Base-by-base conservation (phyloP, 2,888 invertebrate species). In the Priocnemis perturbator region DNA sequence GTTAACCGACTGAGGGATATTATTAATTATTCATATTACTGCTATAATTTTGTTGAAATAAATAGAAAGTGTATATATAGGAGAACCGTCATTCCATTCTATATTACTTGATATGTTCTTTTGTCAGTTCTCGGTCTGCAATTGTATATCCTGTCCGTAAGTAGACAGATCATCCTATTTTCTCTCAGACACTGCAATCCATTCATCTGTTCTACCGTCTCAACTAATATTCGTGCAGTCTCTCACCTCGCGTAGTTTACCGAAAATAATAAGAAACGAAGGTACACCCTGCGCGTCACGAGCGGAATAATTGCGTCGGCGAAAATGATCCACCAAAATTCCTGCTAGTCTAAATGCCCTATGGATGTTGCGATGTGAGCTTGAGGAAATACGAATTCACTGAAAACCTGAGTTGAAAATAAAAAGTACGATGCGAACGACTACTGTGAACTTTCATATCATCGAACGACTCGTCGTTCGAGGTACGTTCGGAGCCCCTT, bases 1-100 rank as follows among this genome's bases (percentile, higher is more conserved):
- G 77, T 76, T 78, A 73, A 80, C 60, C 76, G 82, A 85, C 82
- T 81, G 84, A 84, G 73, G 75, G 76, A 83, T 77, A 78, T 64
- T 77, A 75, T 69, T 77, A 26, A 79, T 77, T 74, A 78, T 77
- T 77, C 71, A 52, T 57, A 56, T 60, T 59, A 77, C 73, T 73
- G 64, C 65, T 76, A 69, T 79, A 69, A 74, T 84, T 84, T 79
- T 74, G 79, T 86, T 83, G 66, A 74, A 82, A 81, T 83, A 81
- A 82, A 83, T 78, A 77, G 69, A 80, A 53, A 69, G 74, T 80
- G 74, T 80, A 74, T 55, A 66, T 71, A 70, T 57, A 64, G 17
- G 52, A 17, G 17, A 55, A 73, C 53, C 30, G 52, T 74, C 74
- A 77, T 81, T 78, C 81, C 71, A 73, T 57, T 72, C 37, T 64